Base-by-base conservation (phyloP, 2,888 invertebrate genomes). In the Diarsia brunnea region DNA sequence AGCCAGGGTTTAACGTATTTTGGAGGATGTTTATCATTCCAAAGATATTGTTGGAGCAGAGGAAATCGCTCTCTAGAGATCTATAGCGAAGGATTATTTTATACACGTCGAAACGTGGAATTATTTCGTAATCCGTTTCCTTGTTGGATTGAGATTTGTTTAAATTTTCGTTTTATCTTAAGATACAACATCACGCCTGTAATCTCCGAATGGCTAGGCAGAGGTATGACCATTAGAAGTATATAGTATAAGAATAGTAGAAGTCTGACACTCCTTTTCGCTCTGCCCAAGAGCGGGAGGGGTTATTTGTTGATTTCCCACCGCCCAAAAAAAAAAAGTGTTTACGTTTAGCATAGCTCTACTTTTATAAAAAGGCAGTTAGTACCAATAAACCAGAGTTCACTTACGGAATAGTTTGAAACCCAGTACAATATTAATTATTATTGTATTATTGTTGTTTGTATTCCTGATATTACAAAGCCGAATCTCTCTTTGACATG, bases 31-130 rank as follows among this genome's bases (percentile, higher is more conserved):
- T 72, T 72, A 72, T 72, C 14, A 72, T 72, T 72, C 53, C 27
- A 12, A 19, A 19, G n/a, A 53, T 72, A 45, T 31, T 53, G 27
- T 31, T 5, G 14, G 45, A 72, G 27, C 45, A 72, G 14, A 67
- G 72, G 10, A 72, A 72, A 72, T 53, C n/a, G 45, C n/a, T 72
- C 72, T 49, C 51, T n/a, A 14, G 27, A 45, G 43, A 45, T 45
- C 72, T 8, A 45, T 45, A 31, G 19, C 19, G 12, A 51, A 14
- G n/a, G 43, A 45, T 45, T 51, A 24, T 71, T 53, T 53, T 43
- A 31, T 72, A n/a, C 27, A 45, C 43, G 3, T 45, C 27, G n/a
- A 53, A 43, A 12, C 71, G 27, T 16, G 19, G 14, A 45, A 19
- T 53, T 70, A 51, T 71, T 71, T 51, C 27, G 21, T 43, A 12